phyloP scores from a whole-genome alignment of 2,888 invertebrate species.

The Mystacides longicornis region DNA sequence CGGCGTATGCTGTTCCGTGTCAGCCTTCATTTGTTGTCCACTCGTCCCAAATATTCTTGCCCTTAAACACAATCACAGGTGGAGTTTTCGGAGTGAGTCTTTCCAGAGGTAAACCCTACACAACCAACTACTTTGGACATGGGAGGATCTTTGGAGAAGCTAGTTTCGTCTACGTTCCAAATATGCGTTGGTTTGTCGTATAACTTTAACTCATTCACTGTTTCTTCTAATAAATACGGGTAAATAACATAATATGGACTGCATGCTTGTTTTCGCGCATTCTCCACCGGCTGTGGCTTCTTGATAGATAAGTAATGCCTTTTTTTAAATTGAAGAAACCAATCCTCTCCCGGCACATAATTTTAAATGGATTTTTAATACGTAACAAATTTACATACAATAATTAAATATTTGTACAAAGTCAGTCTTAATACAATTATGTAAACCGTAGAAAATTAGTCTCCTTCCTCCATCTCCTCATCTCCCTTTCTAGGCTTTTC shows the following conservation, averaged over 20 bases:
- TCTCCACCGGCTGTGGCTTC: slow-evolving; percentile 4
- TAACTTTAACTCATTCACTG: slow-evolving; percentile 3
- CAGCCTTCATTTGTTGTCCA: slow-evolving; percentile 27
- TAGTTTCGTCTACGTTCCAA: slow-evolving; percentile 4
- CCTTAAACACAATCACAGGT: slow-evolving; percentile 26
- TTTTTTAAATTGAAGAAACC: slow-evolving; percentile 3
- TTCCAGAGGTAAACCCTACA: slow-evolving; percentile 5
- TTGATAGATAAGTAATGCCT: slow-evolving; percentile 2
- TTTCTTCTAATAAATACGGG: neutral
- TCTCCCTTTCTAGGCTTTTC: too few relatives aligned
- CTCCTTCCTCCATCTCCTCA: too few relatives aligned
- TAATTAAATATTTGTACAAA: too few relatives aligned
- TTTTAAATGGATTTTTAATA: neutral
- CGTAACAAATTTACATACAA: too few relatives aligned
- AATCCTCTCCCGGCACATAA: neutral
- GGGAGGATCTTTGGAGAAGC: slow-evolving; percentile 5
- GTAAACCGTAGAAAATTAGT: too few relatives aligned
- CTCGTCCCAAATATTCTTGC: slow-evolving; percentile 26
- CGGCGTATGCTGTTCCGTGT: slow-evolving; percentile 28
- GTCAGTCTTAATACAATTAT: too few relatives aligned
- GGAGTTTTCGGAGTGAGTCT: slow-evolving; percentile 17
- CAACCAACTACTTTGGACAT: slow-evolving; percentile 4
- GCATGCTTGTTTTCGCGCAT: slow-evolving; percentile 4
- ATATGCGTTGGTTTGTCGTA: neutral
- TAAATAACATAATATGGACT: neutral